phyloP scores from a whole-genome alignment of 2,888 invertebrate genomes.

The Philonicus albiceps region DNA sequence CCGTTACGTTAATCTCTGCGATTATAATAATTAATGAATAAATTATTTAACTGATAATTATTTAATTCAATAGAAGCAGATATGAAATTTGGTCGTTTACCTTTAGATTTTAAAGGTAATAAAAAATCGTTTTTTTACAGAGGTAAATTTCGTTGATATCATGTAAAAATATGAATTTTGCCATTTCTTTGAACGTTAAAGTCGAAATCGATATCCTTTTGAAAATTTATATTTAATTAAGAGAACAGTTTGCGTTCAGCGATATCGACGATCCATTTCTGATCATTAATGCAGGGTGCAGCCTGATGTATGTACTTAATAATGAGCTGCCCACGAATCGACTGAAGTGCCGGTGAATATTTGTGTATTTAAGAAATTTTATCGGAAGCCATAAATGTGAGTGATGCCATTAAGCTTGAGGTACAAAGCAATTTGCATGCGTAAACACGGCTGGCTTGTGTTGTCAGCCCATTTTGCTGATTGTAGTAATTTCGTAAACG shows the following conservation, averaged over 20 bases:
- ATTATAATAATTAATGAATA: background rate
- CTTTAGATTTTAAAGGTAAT: background rate
- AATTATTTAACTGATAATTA: background rate
- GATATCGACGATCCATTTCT: background rate
- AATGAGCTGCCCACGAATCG: background rate
- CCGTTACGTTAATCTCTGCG: background rate
- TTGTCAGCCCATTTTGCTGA: conserved; percentile 30
- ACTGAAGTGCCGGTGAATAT: background rate
- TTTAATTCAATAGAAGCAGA: background rate
- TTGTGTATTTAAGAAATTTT: conserved; percentile 30
- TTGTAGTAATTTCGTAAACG: conserved; percentile 35
- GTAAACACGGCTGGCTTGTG: conserved; percentile 14
- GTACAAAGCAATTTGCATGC: conserved; percentile 28
- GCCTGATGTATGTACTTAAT: background rate
- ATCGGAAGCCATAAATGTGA: conserved; percentile 29
- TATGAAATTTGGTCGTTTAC: background rate
- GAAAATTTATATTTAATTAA: background rate
- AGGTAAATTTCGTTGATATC: background rate
- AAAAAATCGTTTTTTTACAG: background rate
- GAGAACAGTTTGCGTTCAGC: background rate
- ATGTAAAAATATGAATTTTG: background rate
- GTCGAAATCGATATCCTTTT: background rate
- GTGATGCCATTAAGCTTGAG: conserved; percentile 24
- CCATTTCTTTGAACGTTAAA: background rate
- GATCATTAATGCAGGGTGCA: background rate